phyloP scores from a whole-genome alignment of 2,113 vertebrate genomes.

The Pelusios castaneus region DNA sequence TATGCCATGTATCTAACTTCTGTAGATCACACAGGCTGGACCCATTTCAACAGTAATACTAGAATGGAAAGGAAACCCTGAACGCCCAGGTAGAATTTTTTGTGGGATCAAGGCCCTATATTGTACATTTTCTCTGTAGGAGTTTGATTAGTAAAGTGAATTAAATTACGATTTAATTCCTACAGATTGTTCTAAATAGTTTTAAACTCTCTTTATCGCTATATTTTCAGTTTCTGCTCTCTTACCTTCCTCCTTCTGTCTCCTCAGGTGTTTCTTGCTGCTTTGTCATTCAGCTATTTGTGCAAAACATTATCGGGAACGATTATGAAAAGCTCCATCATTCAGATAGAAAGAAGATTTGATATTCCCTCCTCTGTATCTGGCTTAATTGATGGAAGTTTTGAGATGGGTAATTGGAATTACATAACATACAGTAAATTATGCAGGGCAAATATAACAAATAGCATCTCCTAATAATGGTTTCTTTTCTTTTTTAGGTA shows the following conservation, averaged over 20 bases:
- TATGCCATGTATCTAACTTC: background rate
- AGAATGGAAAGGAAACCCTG: background rate
- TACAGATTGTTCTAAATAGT: accelerated
- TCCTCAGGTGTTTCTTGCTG: conserved; percentile 85
- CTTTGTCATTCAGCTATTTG: conserved; percentile 86
- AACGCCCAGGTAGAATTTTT: accelerated
- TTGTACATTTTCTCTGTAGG: accelerated
- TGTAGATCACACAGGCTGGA: background rate
- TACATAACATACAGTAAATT: background rate
- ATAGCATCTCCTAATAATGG: background rate
- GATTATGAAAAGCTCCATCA: conserved; percentile 92
- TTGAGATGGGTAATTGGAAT: conserved; percentile 89
- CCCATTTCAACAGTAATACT: background rate
- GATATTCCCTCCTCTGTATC: conserved; percentile 83
- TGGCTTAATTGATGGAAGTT: conserved; percentile 90
- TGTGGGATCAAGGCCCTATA: accelerated
- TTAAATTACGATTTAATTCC: accelerated
- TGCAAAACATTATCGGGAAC: conserved; percentile 81
- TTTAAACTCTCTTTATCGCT: background rate
- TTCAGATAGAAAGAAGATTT: conserved; percentile 93
- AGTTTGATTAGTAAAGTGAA: background rate
- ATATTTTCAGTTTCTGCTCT: background rate
- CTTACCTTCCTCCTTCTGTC: background rate
- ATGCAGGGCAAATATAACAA: background rate
- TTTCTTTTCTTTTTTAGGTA: conserved; percentile 79